Conservation (phyloP, 2,797 vertebrate species). For the Luscinia luscinia region DNA sequence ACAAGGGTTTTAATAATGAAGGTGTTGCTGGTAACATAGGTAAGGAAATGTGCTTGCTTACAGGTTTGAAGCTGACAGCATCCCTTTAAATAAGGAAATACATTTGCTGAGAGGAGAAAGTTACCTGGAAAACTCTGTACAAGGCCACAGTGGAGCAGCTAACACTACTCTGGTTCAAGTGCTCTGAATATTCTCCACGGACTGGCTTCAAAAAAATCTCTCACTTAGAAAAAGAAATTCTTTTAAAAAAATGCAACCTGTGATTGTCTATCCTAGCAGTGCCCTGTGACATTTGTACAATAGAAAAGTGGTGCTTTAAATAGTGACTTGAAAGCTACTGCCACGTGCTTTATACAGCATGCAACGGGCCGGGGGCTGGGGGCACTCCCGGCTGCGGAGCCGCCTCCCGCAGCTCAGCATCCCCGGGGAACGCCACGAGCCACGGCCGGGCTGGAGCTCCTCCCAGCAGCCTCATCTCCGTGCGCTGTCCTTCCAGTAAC, state of each 20-base stretch:
- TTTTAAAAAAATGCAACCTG: slow-evolving; percentile 54
- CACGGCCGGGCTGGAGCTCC: not conserved
- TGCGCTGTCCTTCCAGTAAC: slow-evolving; percentile 66
- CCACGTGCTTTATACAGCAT: slow-evolving; percentile 77
- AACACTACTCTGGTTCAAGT: slow-evolving; percentile 75
- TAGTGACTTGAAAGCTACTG: slow-evolving; percentile 63
- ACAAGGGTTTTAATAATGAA: slow-evolving; percentile 70
- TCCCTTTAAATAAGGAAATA: slow-evolving; percentile 68
- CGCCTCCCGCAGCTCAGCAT: not conserved
- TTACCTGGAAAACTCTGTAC: slow-evolving; percentile 53
- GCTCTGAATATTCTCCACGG: slow-evolving; percentile 68
- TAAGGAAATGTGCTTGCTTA: slow-evolving; percentile 72
- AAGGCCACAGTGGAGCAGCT: slow-evolving; percentile 25
- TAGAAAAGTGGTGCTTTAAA: slow-evolving; percentile 78
- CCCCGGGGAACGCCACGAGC: not conserved
- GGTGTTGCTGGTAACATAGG: slow-evolving; percentile 69
- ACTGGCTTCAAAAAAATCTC: slow-evolving; percentile 69
- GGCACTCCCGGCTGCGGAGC: slow-evolving; percentile 3
- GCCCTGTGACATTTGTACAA: slow-evolving; percentile 80
- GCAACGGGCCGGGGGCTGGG: slow-evolving; percentile 62
- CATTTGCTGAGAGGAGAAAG: slow-evolving; percentile 40
- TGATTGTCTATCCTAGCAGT: slow-evolving; percentile 72
- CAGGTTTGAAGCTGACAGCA: slow-evolving; percentile 60
- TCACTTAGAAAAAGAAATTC: slow-evolving; percentile 70
- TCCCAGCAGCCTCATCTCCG: not conserved